Evolutionary conservation across 1,140 invertebrate species (phyloP).

Genomic region (Saccostrea echinata): DNA sequence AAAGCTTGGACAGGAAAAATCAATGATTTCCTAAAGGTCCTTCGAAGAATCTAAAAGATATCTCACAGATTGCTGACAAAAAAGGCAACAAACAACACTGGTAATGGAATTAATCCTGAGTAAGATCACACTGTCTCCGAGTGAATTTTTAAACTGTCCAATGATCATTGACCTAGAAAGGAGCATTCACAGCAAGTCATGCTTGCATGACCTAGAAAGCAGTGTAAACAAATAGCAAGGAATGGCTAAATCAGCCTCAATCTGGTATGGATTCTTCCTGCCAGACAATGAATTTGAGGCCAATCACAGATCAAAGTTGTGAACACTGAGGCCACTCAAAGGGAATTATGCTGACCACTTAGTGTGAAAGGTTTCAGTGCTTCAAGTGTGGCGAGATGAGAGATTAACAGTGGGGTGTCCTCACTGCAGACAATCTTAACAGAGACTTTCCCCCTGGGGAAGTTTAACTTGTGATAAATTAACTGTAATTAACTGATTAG

Average conservation of each 20-base stretch:
- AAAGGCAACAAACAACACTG: background rate
- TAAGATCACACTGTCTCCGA: background rate
- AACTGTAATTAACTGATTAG: background rate
- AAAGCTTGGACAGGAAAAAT: background rate
- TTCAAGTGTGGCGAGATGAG: background rate
- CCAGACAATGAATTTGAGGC: slow-evolving; percentile 9
- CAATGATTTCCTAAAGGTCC: background rate
- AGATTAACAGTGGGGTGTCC: background rate
- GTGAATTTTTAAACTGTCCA: slow-evolving; percentile 5
- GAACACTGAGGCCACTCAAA: background rate
- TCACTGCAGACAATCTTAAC: background rate
- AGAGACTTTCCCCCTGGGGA: background rate
- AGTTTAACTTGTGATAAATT: background rate
- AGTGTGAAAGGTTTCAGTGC: background rate
- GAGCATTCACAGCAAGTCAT: background rate
- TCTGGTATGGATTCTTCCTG: slow-evolving; percentile 4
- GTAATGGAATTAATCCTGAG: background rate
- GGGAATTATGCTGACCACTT: background rate
- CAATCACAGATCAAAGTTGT: background rate
- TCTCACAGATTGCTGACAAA: background rate
- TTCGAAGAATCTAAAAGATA: background rate
- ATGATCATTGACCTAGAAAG: background rate
- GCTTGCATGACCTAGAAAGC: background rate
- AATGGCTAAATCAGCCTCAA: background rate
- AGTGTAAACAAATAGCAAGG: background rate